Percentiles rank a stretch among this genome's conserved stretches.
phyloP scores from a whole-genome alignment of 2,113 vertebrate genomes.

The Cisticola juncidis region DNA sequence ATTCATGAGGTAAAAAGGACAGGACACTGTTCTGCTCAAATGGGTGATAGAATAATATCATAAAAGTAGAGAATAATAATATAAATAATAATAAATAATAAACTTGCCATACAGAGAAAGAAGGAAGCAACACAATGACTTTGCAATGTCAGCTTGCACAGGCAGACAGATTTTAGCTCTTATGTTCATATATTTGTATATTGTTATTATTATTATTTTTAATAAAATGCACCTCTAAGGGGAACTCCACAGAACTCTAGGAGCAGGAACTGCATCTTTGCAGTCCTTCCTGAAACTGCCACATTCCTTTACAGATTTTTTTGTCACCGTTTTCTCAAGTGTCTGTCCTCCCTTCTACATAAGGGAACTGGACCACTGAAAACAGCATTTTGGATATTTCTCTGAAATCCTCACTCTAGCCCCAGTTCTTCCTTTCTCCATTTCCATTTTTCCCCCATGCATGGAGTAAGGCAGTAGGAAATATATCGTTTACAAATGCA shows the following conservation, averaged over 20 bases:
- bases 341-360: background rate
- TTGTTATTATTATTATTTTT: background rate
- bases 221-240: background rate
- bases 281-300: background rate
- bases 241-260: background rate
- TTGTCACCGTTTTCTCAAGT: background rate
- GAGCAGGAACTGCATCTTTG: background rate
- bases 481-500: background rate
- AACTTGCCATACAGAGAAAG: background rate
- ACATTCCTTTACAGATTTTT: background rate
- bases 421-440: fast-evolving
- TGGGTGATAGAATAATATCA: background rate
- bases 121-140: background rate
- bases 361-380: background rate
- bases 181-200: background rate
- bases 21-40: background rate
- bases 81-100: no score
- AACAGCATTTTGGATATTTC: background rate
- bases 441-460: fast-evolving
- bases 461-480: background rate
- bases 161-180: background rate
- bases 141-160: background rate
- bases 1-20: background rate
- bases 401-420: background rate
- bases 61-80: background rate